Conservation (phyloP, 1,140 invertebrate species). For the Rhagoletis zephyria region DNA sequence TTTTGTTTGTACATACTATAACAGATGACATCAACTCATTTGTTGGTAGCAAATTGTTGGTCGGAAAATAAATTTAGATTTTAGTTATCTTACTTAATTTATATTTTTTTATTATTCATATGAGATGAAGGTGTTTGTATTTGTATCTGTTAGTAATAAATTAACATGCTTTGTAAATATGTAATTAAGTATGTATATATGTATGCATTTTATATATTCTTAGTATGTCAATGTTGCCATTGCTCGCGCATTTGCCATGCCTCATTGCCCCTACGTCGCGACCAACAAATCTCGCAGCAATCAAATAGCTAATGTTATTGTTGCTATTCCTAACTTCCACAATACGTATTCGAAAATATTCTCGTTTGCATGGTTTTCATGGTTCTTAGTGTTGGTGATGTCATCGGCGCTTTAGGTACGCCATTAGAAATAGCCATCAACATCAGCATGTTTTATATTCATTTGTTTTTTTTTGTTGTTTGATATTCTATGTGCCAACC, state of each 20-base stretch:
- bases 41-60: no score
- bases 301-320: not conserved
- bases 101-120: no score
- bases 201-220: not conserved
- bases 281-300: not conserved
- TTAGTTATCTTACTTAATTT: no score
- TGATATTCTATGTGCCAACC: not conserved
- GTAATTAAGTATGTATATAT: no score
- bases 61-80: no score
- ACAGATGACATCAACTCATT: no score
- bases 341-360: not conserved
- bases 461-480: constrained; percentile 19
- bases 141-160: not conserved
- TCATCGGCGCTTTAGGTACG: constrained; percentile 33
- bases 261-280: constrained; percentile 14
- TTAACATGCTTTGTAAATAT: constrained; percentile 9
- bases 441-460: constrained; percentile 6
- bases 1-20: no score
- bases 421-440: not conserved
- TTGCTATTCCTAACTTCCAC: not conserved
- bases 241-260: constrained; percentile 37
- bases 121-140: not conserved
- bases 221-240: constrained; percentile 40
- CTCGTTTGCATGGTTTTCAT: not conserved
- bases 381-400: constrained; percentile 24